Percentiles rank a stretch among this genome's conserved stretches.
phyloP scores from a whole-genome alignment of 2,113 vertebrate species.

The Forbesichthys agassizii region DNA sequence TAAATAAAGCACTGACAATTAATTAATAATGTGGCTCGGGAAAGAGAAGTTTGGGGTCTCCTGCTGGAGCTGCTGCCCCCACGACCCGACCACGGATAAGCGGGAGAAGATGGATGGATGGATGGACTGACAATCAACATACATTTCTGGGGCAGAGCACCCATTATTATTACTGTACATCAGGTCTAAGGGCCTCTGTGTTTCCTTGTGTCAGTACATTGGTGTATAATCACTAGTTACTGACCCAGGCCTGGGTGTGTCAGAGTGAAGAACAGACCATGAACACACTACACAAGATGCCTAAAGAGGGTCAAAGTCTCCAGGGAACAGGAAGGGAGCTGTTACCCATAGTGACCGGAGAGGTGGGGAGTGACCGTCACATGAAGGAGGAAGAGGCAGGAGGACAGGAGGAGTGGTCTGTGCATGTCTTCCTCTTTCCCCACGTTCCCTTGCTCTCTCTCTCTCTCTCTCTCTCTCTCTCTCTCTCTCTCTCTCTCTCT shows the following conservation, averaged over 20 bases:
- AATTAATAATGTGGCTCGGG: no score
- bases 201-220: background rate
- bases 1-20: no score
- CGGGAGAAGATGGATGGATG: no score
- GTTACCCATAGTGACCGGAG: conserved; percentile 74
- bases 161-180: no score
- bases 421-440: conserved; percentile 73
- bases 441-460: conserved; percentile 6
- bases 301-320: no score
- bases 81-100: no score
- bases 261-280: background rate
- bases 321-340: background rate
- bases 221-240: conserved; percentile 29
- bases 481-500: conserved; percentile 25
- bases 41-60: no score
- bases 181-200: no score
- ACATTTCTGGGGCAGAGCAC: no score
- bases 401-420: conserved; percentile 66
- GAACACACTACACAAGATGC: no score
- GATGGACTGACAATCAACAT: no score
- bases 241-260: conserved; percentile 30
- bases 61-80: no score
- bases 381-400: conserved; percentile 73
- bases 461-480: conserved; percentile 46
- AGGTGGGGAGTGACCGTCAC: conserved; percentile 66